Percentiles rank a stretch among this genome's conserved stretches.
These are phyloP conservation scores for Archocentrus centrarchus DNA, from an alignment of 2,113 vertebrate species.

Conservation along the genomic window DNA sequence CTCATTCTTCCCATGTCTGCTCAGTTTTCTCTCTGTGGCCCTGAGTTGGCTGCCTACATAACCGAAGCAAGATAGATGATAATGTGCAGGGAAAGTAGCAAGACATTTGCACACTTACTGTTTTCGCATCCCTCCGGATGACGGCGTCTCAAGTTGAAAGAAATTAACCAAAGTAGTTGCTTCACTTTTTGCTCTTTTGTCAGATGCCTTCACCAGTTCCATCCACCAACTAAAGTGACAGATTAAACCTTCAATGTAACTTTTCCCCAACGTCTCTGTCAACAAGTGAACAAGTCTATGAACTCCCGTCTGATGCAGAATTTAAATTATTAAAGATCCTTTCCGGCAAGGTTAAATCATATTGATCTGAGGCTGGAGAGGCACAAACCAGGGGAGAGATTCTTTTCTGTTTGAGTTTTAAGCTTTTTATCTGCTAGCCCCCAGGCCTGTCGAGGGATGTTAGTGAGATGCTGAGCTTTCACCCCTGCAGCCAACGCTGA, in stretches of 20 bases:
- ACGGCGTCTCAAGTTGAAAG: conserved; percentile 32
- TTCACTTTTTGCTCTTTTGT: conserved; percentile 35
- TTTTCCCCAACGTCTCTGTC: conserved; percentile 28
- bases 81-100: conserved; percentile 50
- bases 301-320: conserved; percentile 55
- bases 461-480: conserved; percentile 76
- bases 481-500: conserved; percentile 71
- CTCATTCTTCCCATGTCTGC: conserved; percentile 20
- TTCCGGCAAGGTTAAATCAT: conserved; percentile 77
- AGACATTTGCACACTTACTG: conserved; percentile 48
- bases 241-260: conserved; percentile 24
- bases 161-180: conserved; percentile 37
- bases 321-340: conserved; percentile 71
- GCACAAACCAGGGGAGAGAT: conserved; percentile 51
- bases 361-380: conserved; percentile 76
- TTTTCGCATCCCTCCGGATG: conserved; percentile 37
- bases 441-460: conserved; percentile 75
- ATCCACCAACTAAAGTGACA: not conserved
- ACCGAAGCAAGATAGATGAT: conserved; percentile 60
- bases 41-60: conserved; percentile 47
- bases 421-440: conserved; percentile 80
- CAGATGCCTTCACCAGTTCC: not conserved
- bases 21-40: conserved; percentile 44
- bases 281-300: conserved; percentile 28
- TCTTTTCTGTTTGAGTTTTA: conserved; percentile 76